A percentile compares a stretch with the other conserved stretches of the same genome.
Conservation (phyloP, 2,113 vertebrate genomes). For the Vireo altiloquus region DNA sequence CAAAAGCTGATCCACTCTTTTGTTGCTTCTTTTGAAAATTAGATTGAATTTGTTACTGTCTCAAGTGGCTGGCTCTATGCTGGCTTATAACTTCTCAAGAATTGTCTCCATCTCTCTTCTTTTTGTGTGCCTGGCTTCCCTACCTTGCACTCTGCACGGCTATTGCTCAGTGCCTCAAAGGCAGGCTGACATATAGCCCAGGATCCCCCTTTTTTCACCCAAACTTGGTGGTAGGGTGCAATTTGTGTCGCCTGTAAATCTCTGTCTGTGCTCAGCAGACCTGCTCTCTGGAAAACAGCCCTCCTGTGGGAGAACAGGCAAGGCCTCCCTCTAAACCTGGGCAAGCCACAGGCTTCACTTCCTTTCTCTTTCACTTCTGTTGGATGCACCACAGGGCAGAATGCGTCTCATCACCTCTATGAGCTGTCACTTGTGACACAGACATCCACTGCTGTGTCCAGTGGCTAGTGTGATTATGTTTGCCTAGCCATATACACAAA, state of each 20-base stretch:
- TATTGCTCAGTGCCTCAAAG: neutral
- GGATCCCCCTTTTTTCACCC: neutral
- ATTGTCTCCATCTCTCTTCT: neutral
- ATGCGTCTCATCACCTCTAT: neutral
- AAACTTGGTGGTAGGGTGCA: neutral
- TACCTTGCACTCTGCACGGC: neutral
- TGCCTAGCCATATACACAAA: neutral
- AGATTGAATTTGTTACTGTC: constrained; percentile 50
- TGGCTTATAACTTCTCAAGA: neutral
- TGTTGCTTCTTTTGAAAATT: constrained; percentile 51
- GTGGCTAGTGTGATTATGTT: neutral
- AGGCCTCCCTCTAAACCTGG: neutral
- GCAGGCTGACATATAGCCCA: neutral
- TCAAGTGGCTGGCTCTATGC: constrained; percentile 15
- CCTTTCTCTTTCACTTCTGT: neutral
- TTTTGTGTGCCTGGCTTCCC: neutral
- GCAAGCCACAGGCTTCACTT: neutral
- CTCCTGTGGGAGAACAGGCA: neutral
- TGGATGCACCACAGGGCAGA: neutral
- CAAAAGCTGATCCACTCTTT: constrained; percentile 36
- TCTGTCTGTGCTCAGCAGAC: neutral
- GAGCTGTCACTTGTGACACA: neutral
- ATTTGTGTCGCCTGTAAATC: neutral
- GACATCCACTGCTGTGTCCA: neutral
- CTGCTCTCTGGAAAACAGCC: neutral